Conservation (phyloP, 2,888 invertebrate species). For the Eilema sororculum region DNA sequence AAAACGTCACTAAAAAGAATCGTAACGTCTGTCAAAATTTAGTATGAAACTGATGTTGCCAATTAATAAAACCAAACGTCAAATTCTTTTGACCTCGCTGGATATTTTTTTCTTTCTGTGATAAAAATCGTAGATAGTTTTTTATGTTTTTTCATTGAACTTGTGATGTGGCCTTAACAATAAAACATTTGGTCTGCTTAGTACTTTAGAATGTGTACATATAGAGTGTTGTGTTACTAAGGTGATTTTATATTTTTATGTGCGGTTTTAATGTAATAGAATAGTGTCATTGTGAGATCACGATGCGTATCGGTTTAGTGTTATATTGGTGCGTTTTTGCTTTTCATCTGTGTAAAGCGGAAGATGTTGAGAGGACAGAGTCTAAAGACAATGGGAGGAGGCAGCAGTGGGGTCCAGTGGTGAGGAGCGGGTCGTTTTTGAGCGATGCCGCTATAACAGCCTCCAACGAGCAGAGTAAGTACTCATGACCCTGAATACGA, state of each 20-base stretch:
- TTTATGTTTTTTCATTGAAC: slow-evolving; percentile 72
- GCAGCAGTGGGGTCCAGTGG: slow-evolving; percentile 78
- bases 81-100: slow-evolving; percentile 70
- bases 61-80: slow-evolving; percentile 54
- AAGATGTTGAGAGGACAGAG: slow-evolving; percentile 83
- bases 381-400: slow-evolving; percentile 75
- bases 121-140: slow-evolving; percentile 70
- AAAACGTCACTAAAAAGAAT: slow-evolving; percentile 49
- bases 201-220: slow-evolving; percentile 77
- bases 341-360: slow-evolving; percentile 82
- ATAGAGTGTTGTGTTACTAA: slow-evolving; percentile 70
- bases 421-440: slow-evolving; percentile 73
- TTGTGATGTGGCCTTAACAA: slow-evolving; percentile 77
- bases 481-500: slow-evolving; percentile 62
- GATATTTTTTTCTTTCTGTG: slow-evolving; percentile 68
- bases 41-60: slow-evolving; percentile 36
- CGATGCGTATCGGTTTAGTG: slow-evolving; percentile 85
- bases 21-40: slow-evolving; percentile 16
- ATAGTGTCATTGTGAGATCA: slow-evolving; percentile 82
- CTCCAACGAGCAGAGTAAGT: slow-evolving; percentile 83
- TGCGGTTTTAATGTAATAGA: slow-evolving; percentile 73
- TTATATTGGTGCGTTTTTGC: slow-evolving; percentile 85
- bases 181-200: slow-evolving; percentile 61
- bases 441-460: slow-evolving; percentile 70
- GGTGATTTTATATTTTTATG: slow-evolving; percentile 70